Evolutionary conservation across 1,140 invertebrate genomes (phyloP), one percentile per base, ranked within the genome.

Genomic region (Teleogryllus occipitalis): DNA sequence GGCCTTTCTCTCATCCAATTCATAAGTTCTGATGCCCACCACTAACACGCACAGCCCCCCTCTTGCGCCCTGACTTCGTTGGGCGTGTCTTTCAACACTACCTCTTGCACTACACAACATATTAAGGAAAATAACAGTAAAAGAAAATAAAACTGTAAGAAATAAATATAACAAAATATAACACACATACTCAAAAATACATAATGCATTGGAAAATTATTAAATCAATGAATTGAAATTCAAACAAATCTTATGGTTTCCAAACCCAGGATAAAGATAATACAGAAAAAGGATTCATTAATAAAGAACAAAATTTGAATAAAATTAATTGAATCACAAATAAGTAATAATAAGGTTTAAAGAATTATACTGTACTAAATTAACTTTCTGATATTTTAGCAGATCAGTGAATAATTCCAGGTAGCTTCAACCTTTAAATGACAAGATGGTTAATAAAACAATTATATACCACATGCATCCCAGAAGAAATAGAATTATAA

Each of bases 61-160:
- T 97, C 95, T 83, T 92, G 91, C 87, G 95, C 94, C 91, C 93
- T 94, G 84, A 90, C 92, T 90, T 98, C 96, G 84, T 94, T 94
- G 82, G 96, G 95, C 85, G 96, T 95, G 86, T 98, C 96, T 91
- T 97, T 96, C 86, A 98, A 92, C 86, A 97, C 94, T 87, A 98
- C 96, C 92, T 98, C 97, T 91, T 97, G 96, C 96, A 98, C 95
- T 97, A 89, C 87, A 88, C 87, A 85, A 84, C 81, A 84, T 84
- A 87, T 90, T 91, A 90, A 91, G 90, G 90, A 91, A 91, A 91
- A 90, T 86, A 89, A 86, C 88, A 88, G 86, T 85, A 87, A 87
- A 87, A 85, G 81, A 83, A 83, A 84, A 82, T 78, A 82, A 82
- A 83, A 82, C 78, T 81, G 1, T 39, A 39, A 39, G 80, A 80